Conservation (phyloP, 2,113 vertebrate genomes). For the Romanogobio albipinnatus region DNA sequence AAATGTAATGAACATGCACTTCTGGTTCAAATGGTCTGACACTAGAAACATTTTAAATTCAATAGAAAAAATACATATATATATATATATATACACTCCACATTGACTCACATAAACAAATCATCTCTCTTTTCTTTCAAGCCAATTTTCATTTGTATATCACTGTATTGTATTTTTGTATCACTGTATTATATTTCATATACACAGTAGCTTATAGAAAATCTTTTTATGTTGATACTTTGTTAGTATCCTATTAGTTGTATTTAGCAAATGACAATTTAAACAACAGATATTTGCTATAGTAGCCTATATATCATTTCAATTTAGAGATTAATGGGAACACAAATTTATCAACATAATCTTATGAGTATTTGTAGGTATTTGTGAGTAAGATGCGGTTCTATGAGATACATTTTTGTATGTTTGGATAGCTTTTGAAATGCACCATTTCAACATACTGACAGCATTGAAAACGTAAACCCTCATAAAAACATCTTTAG, state of each 20-base stretch:
- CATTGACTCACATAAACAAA: background rate
- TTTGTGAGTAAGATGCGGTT: background rate
- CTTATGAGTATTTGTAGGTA: background rate
- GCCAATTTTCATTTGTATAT: background rate
- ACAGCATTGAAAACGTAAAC: background rate
- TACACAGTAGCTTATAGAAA: background rate
- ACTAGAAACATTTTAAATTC: background rate
- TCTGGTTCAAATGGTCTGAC: no score
- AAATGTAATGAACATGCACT: background rate
- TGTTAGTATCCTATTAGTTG: background rate
- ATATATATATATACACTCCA: no score
- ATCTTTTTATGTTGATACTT: background rate
- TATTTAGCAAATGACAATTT: background rate
- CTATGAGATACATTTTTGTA: background rate
- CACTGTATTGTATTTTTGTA: no score
- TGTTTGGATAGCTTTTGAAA: background rate
- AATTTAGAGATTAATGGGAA: background rate
- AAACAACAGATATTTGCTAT: background rate
- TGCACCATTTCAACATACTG: background rate
- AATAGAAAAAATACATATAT: no score
- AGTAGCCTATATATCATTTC: background rate
- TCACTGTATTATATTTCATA: no score
- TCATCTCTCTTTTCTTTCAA: background rate
- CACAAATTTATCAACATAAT: background rate
- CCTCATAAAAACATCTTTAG: no score